Conservation (phyloP, 2,797 vertebrate species). For the Champsocephalus esox region DNA sequence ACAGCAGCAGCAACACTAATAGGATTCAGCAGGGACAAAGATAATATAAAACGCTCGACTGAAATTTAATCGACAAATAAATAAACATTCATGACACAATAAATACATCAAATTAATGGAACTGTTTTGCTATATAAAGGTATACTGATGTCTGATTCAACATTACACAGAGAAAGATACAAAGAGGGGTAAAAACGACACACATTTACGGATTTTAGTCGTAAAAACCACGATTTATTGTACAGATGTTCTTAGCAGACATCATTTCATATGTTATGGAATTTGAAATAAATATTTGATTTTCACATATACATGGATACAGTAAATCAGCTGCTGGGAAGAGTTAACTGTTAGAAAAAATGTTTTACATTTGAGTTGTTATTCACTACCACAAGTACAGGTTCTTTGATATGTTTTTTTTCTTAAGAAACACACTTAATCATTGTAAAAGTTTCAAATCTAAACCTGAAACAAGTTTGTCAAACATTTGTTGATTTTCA, state of each 20-base stretch:
- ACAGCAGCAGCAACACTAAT: constrained; percentile 32
- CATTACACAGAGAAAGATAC: neutral
- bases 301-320: constrained; percentile 1
- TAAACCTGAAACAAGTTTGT: neutral
- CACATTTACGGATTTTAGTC: neutral
- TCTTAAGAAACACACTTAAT: neutral
- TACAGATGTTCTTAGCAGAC: neutral
- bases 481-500: too few species aligned
- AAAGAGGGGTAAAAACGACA: neutral
- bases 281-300: neutral
- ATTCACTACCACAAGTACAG: neutral
- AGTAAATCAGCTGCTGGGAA: neutral
- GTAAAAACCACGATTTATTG: neutral
- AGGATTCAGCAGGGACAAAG: constrained; percentile 32
- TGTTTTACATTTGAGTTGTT: too few species aligned
- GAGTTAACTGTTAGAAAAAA: neutral
- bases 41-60: constrained; percentile 22
- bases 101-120: constrained; percentile 8
- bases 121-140: constrained; percentile 8
- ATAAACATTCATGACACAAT: constrained; percentile 17
- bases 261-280: constrained; percentile 1
- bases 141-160: neutral
- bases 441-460: neutral
- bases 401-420: neutral
- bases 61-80: constrained; percentile 30